Percentiles rank a stretch among this genome's conserved stretches.
Evolutionary conservation across 2,888 invertebrate species (phyloP).

Genomic region (Scelioninae gen. 2): DNA sequence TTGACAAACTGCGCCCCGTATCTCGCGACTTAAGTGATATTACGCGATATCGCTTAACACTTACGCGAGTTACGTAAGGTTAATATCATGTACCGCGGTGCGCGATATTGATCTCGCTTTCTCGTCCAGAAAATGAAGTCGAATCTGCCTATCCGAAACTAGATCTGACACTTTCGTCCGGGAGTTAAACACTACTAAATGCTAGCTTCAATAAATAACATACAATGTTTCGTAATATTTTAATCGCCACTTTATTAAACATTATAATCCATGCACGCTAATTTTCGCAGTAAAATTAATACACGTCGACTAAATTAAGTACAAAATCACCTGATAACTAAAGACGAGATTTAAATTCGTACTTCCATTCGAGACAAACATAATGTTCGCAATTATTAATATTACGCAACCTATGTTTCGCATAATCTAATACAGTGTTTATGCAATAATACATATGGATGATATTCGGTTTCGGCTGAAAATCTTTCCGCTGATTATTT

Average conservation of each 20-base stretch:
- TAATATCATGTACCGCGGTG: conserved; percentile 9
- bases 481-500: conserved; percentile 7
- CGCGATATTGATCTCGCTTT: conserved; percentile 37
- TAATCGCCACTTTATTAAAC: conserved; percentile 51
- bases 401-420: conserved; percentile 10
- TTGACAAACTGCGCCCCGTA: conserved; percentile 46
- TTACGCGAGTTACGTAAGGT: conserved; percentile 23
- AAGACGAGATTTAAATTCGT: conserved; percentile 47
- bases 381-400: conserved; percentile 3
- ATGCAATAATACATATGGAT: conserved; percentile 28
- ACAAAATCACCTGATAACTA: conserved; percentile 71
- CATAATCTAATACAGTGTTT: conserved; percentile 26
- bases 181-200: background rate
- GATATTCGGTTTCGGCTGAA: conserved; percentile 11
- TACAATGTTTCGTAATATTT: conserved; percentile 12
- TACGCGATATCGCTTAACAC: conserved; percentile 29
- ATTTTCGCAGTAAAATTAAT: conserved; percentile 40
- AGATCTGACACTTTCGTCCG: conserved; percentile 11
- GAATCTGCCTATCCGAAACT: conserved; percentile 14
- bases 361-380: conserved; percentile 34
- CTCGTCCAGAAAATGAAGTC: conserved; percentile 22
- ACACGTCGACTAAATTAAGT: conserved; percentile 68
- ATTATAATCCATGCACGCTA: conserved; percentile 54
- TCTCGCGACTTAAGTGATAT: conserved; percentile 38
- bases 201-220: background rate